phyloP scores from a whole-genome alignment of 2,113 vertebrate species.

The Crypturellus undulatus region DNA sequence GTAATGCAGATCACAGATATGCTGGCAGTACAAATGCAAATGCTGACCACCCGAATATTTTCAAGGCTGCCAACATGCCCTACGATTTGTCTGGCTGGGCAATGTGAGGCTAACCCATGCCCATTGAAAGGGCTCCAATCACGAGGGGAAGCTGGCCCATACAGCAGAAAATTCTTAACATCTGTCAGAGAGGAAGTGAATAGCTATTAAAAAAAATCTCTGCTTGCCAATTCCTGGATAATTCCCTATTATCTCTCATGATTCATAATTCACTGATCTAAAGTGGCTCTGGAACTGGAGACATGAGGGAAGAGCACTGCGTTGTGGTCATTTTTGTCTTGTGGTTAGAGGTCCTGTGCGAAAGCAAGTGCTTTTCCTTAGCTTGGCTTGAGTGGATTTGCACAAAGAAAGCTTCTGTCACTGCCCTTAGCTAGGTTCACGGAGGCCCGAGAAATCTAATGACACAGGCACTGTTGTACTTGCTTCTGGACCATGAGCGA shows the following conservation, averaged over 20 bases:
- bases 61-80: constrained; percentile 42
- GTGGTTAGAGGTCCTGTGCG: background rate
- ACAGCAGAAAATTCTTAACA: constrained; percentile 26
- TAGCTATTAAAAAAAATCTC: constrained; percentile 11
- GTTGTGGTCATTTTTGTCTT: background rate
- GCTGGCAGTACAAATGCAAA: constrained; percentile 15
- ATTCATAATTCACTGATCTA: background rate
- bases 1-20: constrained; percentile 48
- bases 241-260: background rate
- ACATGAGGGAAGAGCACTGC: background rate
- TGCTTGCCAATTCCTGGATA: background rate
- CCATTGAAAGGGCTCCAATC: constrained; percentile 52
- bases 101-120: background rate
- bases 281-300: background rate
- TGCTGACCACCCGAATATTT: constrained; percentile 45
- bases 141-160: constrained; percentile 6
- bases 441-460: background rate
- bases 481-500: background rate
- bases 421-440: background rate
- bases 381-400: background rate
- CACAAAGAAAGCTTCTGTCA: background rate
- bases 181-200: constrained; percentile 10
- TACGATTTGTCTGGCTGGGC: background rate
- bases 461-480: background rate
- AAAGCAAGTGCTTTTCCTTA: background rate